A percentile compares a stretch with the other conserved stretches of the same genome.
These are phyloP conservation scores for Antheraea pernyi DNA, from an alignment of 1,140 invertebrate genomes.

Conservation along the genomic window DNA sequence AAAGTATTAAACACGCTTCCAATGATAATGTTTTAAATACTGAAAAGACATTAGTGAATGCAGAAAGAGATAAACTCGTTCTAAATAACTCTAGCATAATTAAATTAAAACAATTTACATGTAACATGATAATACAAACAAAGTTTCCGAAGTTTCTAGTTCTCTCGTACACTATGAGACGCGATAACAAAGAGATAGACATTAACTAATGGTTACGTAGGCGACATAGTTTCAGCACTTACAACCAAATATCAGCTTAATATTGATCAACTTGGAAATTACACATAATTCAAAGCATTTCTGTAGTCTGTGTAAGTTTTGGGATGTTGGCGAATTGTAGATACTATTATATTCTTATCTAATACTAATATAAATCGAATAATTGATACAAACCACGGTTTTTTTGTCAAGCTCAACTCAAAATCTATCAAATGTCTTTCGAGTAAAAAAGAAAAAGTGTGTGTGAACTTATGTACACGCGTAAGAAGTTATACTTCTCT, in stretches of 20 bases:
- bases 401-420: too few relatives aligned
- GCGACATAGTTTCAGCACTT: constrained; percentile 10
- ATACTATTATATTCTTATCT: not conserved
- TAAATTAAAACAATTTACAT: not conserved
- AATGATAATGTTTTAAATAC: too few relatives aligned
- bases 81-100: not conserved
- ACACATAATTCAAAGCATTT: constrained; percentile 33
- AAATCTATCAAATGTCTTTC: too few relatives aligned
- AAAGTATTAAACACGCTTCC: too few relatives aligned
- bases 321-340: constrained; percentile 11
- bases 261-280: constrained; percentile 50
- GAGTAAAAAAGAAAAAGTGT: too few relatives aligned
- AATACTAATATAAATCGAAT: not conserved
- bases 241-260: constrained; percentile 36
- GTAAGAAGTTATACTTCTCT: too few relatives aligned
- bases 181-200: constrained; percentile 2
- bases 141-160: constrained; percentile 3
- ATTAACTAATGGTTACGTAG: constrained; percentile 14
- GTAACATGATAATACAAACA: not conserved
- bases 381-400: too few relatives aligned
- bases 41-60: not conserved
- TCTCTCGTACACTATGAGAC: not conserved
- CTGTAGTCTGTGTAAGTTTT: constrained; percentile 9
- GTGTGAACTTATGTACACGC: too few relatives aligned
- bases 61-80: not conserved